Evolutionary conservation across 2,113 vertebrate species (phyloP).

Genomic region (Istiophorus platypterus): DNA sequence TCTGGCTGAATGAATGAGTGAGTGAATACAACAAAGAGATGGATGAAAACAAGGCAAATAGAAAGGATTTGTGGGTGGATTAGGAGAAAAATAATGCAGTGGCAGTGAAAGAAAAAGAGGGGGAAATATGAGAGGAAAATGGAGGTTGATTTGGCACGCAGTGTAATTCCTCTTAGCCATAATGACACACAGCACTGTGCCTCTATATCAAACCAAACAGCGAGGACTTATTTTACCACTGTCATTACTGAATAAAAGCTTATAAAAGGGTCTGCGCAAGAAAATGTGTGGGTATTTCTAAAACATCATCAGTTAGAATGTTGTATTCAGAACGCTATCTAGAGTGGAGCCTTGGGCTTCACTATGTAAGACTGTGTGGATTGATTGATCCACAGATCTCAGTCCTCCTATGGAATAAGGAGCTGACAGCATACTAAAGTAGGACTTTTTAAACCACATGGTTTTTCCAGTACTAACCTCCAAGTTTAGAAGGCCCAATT

Average conservation of each 20-base stretch:
- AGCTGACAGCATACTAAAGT: no score
- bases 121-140: conserved; percentile 7
- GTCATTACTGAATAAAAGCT: neutral
- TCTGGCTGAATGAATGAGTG: conserved; percentile 33
- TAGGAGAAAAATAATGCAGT: neutral
- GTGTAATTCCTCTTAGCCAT: neutral
- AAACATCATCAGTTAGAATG: neutral
- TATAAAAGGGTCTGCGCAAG: neutral
- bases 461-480: no score
- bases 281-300: neutral
- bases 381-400: no score
- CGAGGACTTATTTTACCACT: neutral
- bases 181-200: neutral
- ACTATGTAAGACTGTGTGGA: no score
- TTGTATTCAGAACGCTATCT: neutral
- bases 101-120: neutral
- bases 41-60: conserved; percentile 8
- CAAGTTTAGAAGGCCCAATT: no score
- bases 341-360: no score
- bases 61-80: neutral
- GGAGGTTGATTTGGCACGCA: neutral
- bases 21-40: conserved; percentile 7
- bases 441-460: no score
- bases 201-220: neutral
- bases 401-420: no score